Conservation (phyloP, 2,797 vertebrate genomes). For the Trematomus bernacchii region DNA sequence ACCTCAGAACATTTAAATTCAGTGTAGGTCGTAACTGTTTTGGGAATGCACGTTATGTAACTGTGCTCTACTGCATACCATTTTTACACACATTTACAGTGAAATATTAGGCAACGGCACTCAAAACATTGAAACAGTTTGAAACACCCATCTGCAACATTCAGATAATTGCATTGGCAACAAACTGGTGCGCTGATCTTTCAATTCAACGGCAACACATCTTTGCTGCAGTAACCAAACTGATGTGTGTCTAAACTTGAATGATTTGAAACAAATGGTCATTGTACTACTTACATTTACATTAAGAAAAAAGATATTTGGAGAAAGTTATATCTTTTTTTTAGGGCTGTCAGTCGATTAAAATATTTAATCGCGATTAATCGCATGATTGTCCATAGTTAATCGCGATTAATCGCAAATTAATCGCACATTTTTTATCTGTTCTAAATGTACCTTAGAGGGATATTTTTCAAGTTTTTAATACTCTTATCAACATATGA, state of each 20-base stretch:
- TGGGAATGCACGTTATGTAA: neutral
- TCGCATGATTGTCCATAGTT: no score
- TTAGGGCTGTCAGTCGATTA: no score
- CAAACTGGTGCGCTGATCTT: neutral
- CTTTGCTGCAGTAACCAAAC: neutral
- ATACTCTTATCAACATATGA: no score
- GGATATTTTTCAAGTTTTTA: no score
- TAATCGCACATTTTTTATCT: no score
- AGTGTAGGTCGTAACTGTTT: neutral
- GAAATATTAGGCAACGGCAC: neutral
- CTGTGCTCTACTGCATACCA: neutral
- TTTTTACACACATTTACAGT: neutral
- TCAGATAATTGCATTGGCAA: neutral
- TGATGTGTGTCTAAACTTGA: neutral
- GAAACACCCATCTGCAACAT: slow-evolving; percentile 14
- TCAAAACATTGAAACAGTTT: neutral
- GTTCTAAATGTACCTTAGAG: no score
- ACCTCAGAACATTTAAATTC: neutral
- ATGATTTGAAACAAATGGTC: neutral
- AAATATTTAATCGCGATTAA: no score
- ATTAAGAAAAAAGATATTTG: neutral
- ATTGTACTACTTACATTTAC: neutral
- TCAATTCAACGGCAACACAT: neutral
- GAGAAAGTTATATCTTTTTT: neutral
- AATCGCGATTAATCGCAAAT: no score